These are phyloP conservation scores for Venustaconcha ellipsiformis DNA, from an alignment of 1,140 invertebrate genomes.

Conservation along the genomic window DNA sequence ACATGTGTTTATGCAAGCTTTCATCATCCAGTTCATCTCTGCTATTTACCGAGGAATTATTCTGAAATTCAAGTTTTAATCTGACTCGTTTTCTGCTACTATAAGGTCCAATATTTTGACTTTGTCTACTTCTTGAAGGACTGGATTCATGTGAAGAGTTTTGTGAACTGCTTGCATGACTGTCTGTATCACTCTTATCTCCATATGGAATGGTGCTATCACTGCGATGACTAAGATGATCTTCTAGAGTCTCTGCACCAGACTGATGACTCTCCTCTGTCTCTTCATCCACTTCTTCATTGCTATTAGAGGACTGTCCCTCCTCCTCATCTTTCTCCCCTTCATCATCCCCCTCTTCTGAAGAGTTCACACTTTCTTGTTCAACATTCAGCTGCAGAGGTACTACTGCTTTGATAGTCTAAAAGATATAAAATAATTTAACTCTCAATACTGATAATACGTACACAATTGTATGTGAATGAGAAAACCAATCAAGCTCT, in stretches of 20 bases:
- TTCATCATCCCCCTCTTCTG: background rate
- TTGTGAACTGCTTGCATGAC: constrained; percentile 17
- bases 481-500: no score
- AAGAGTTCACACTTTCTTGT: constrained; percentile 1
- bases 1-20: no score
- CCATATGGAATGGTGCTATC: constrained; percentile 32
- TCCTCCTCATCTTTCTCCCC: constrained; percentile 1
- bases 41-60: no score
- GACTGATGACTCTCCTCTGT: no score
- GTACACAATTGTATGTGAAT: no score
- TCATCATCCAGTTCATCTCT: no score
- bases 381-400: constrained; percentile 23
- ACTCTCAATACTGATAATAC: no score
- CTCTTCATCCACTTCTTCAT: no score
- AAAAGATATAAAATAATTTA: constrained; percentile 6
- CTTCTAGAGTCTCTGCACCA: constrained; percentile 12
- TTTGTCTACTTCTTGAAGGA: constrained; percentile 1
- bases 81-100: constrained; percentile 22
- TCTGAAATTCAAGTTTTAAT: constrained; percentile 9
- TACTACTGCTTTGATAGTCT: constrained; percentile 41
- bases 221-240: constrained; percentile 18
- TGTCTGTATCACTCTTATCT: constrained; percentile 30
- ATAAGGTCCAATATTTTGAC: no score
- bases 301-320: background rate
- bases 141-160: constrained; percentile 18